Conservation (phyloP, 2,797 vertebrate genomes). For the Dendrocincla fuliginosa region DNA sequence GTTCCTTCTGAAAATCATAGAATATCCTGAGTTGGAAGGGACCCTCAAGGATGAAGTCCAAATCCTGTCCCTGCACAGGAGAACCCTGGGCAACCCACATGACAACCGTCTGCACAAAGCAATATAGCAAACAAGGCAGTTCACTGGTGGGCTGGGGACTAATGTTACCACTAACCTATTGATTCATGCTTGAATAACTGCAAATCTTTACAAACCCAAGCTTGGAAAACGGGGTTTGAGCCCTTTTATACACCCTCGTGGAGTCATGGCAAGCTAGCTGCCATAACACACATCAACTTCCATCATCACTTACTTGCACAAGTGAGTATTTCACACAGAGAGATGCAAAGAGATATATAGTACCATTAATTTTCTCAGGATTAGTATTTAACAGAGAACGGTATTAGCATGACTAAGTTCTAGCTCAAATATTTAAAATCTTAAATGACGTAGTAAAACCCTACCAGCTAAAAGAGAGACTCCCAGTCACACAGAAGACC, state of each 20-base stretch:
- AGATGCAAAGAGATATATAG: background rate
- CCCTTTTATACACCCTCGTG: background rate
- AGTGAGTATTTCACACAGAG: background rate
- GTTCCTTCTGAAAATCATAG: background rate
- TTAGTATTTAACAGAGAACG: background rate
- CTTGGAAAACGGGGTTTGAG: background rate
- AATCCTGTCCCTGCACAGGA: background rate
- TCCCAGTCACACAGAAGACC: background rate
- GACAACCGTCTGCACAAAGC: background rate
- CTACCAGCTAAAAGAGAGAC: background rate
- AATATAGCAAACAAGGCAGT: background rate
- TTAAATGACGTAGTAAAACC: background rate
- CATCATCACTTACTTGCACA: background rate
- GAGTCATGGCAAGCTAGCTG: background rate
- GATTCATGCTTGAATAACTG: background rate
- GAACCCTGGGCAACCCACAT: background rate
- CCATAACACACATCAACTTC: background rate
- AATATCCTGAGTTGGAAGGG: background rate
- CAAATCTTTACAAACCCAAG: background rate
- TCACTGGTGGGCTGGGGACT: rapidly evolving
- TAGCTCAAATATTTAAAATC: background rate
- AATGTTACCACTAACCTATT: background rate
- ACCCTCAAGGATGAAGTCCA: background rate
- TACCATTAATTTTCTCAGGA: background rate
- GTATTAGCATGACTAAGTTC: background rate